Conservation (phyloP, 2,113 vertebrate species). For the Oncorhynchus kisutch region DNA sequence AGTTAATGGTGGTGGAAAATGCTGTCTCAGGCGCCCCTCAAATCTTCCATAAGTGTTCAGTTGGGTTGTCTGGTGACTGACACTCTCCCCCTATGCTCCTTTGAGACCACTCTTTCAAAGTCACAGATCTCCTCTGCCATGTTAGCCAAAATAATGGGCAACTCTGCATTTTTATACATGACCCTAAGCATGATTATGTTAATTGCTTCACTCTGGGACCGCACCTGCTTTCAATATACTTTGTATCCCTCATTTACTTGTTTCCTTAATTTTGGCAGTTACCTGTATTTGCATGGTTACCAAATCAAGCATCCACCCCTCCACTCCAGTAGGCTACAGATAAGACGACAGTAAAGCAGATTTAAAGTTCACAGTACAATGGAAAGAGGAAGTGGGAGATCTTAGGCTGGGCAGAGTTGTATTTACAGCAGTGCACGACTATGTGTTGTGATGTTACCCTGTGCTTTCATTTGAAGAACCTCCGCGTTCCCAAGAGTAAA, state of each 20-base stretch:
- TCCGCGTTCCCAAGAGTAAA: constrained; percentile 36
- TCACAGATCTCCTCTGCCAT: neutral
- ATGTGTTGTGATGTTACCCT: constrained; percentile 29
- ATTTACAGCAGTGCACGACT: constrained; percentile 3
- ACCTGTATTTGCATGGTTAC: neutral
- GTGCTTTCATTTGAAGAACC: constrained; percentile 61
- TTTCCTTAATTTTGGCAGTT: too few relatives aligned
- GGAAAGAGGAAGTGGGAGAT: constrained; percentile 59
- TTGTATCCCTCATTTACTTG: too few relatives aligned
- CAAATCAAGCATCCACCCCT: neutral
- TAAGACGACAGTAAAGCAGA: constrained; percentile 53
- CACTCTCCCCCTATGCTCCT: neutral
- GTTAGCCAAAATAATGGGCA: too few relatives aligned
- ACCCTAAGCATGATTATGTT: too few relatives aligned
- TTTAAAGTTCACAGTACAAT: constrained; percentile 8
- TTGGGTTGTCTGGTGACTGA: too few relatives aligned
- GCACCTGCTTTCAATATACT: too few relatives aligned
- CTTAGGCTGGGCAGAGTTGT: neutral
- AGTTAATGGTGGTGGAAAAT: too few relatives aligned
- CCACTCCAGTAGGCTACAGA: constrained; percentile 20
- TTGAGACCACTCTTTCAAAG: neutral
- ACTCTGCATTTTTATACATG: too few relatives aligned
- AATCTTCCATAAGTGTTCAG: too few relatives aligned
- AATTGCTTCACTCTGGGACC: too few relatives aligned
- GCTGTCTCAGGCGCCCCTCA: too few relatives aligned